Evolutionary conservation across 2,888 invertebrate genomes (phyloP), one percentile per base, ranked within the genome.

Genomic region (Nymphalis c-album): DNA sequence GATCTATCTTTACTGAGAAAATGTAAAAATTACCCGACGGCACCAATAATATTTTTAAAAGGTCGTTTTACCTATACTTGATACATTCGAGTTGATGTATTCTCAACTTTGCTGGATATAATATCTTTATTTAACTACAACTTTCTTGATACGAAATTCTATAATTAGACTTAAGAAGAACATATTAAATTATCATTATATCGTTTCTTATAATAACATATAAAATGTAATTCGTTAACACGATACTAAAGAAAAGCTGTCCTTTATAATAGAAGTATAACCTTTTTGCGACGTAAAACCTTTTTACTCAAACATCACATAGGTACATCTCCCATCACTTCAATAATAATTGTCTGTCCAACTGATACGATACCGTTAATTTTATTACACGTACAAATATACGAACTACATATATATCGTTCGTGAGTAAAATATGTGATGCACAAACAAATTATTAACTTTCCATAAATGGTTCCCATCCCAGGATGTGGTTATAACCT

Each of bases 1-100:
- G 86, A 91, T 91, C 88, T 88, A 88, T 89, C 86, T 88, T 85
- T 90, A 87, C 86, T 77, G 79, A 86, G 88, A 90, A 89, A 88
- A 87, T n/a, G 87, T 86, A 88, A 89, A 55, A 68, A 61, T 61
- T 59, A 53, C 73, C 69, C 73, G 78, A 80, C 78, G 79, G 75
- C 79, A 80, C 83, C 81, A 80, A 85, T 87, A 83, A 86, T 84
- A 85, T 77, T 80, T 76, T 80, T 81, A 78, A 78, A 71, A 76
- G 74, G 64, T 8, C 18, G 18, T 18, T 57, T 35, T 13, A 57
- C 18, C 57, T 40, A 40, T 57, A 57, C 13, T 40, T 6, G 6
- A 7, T 31, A 17, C 7, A 55, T 22, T 22, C 20, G 16, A 51
- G 20, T 13, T 17, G 17, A 53, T 55, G 31, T 55, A 7, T 16